Evolutionary conservation across 2,888 invertebrate genomes (phyloP), one percentile per base, ranked within the genome.

Genomic region (Drosophila lacicola): DNA sequence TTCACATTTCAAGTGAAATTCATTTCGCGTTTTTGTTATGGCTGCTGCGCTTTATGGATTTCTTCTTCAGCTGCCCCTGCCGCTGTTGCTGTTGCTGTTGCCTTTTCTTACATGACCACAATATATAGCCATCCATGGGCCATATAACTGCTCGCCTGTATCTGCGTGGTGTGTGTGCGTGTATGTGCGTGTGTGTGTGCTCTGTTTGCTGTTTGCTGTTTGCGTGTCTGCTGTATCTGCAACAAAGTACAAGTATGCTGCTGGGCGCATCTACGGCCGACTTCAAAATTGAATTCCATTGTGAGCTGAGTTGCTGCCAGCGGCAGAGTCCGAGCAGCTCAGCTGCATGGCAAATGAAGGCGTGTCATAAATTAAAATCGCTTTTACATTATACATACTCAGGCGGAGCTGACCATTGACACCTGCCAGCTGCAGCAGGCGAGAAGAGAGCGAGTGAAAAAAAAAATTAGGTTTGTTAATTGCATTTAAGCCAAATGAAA

Each of bases 1-100:
- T 84, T 88, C 88, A 87, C 88, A 87, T 84, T 84, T 87, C 83
- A 87, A 84, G 83, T 82, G 88, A 84, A 84, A 84, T 84, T 84
- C 88, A 84, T 84, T 84, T 87, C 85, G 83, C 88, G 85, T 82
- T 83, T 81, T 87, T 87, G 87, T 87, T 87, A 82, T 87, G 83
- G 88, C 82, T 84, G 88, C 83, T 87, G 88, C 83, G 85, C 79
- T 79, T 79, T 79, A 80, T 77, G 80, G 79, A 80, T 79, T 80
- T 77, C 80, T 70, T 77, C 71, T 74, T 64, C 63, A 34, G 61
- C 67, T 67, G 29, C 66, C 37, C 39, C 33, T 17, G 17, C 17
- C 17, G 55, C 21, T 49, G 44, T 14, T 53, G 37, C 57, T 72
- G 58, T 65, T 65, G 69, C 58, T 47, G 58, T 51, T 56, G 47